A percentile compares a stretch with the other conserved stretches of the same genome.
Evolutionary conservation across 2,113 vertebrate species (phyloP).

Genomic region (Mionectes macconnelli): DNA sequence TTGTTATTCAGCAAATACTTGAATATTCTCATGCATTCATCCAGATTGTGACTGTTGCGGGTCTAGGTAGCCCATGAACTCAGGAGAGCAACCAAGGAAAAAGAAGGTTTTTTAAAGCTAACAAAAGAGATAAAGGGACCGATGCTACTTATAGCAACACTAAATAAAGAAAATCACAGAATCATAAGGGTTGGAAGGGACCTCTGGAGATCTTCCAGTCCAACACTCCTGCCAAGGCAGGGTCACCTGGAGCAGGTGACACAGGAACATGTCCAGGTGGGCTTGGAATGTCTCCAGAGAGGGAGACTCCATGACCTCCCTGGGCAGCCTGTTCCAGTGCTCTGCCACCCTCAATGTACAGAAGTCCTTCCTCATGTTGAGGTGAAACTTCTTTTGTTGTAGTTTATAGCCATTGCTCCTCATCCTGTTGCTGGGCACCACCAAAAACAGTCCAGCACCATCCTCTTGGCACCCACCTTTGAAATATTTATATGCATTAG

Average conservation of each 20-base stretch:
- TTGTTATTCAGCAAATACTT: not conserved
- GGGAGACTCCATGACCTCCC: fast-evolving
- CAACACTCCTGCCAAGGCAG: not conserved
- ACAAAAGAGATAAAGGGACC: not conserved
- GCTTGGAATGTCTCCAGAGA: fast-evolving
- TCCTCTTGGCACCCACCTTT: not conserved
- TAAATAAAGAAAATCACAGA: not conserved
- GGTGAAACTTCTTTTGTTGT: not conserved
- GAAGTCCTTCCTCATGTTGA: not conserved
- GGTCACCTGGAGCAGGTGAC: not conserved
- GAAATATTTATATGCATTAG: not conserved
- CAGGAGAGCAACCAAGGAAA: not conserved
- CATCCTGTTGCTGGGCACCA: fast-evolving
- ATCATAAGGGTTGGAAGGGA: not conserved
- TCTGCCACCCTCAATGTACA: not conserved
- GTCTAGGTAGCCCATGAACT: not conserved
- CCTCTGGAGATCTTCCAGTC: not conserved
- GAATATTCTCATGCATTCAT: not conserved
- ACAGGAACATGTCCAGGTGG: not conserved
- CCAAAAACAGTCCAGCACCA: not conserved
- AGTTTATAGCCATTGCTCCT: not conserved
- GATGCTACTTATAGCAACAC: not conserved
- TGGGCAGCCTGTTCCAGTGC: not conserved
- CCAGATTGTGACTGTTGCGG: not conserved
- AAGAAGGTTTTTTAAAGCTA: not conserved